Conservation (phyloP, 2,888 invertebrate species). For the Arge pagana region DNA sequence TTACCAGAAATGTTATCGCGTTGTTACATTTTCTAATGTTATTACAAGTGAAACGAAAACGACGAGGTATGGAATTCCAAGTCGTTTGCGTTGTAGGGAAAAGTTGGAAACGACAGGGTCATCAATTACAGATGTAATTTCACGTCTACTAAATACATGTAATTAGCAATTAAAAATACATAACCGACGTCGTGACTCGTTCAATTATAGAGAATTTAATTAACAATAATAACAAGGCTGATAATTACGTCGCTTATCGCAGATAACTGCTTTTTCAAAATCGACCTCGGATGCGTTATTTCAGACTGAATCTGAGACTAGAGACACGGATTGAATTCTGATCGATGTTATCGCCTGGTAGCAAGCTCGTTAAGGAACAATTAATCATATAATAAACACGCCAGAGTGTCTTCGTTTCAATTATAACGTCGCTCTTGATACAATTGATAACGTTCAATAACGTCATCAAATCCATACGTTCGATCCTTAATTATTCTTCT, state of each 20-base stretch:
- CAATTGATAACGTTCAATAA: conserved; percentile 13
- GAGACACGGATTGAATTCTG: not conserved
- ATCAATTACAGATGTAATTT: conserved; percentile 15
- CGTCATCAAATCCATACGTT: conserved; percentile 6
- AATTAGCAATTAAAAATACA: conserved; percentile 26
- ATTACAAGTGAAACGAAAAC: too few species aligned
- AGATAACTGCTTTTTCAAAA: too few species aligned
- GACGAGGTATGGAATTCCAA: too few species aligned
- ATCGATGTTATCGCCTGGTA: not conserved
- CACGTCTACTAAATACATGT: conserved; percentile 30
- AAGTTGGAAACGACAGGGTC: not conserved
- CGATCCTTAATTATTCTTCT: too few species aligned
- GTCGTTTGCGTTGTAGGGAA: too few species aligned
- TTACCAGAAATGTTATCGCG: too few species aligned
- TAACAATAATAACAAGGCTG: too few species aligned
- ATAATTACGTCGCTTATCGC: too few species aligned
- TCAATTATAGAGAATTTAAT: too few species aligned
- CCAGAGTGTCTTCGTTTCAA: conserved; percentile 10
- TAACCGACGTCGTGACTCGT: conserved; percentile 5
- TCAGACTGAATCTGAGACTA: not conserved
- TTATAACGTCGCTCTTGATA: not conserved
- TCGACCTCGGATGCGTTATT: too few species aligned
- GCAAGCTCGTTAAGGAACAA: conserved; percentile 5
- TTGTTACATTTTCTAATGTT: too few species aligned
- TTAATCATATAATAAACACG: not conserved